A percentile compares a stretch with the other conserved stretches of the same genome.
These are phyloP conservation scores for Ectropis grisescens DNA, from an alignment of 1,140 invertebrate genomes.

Conservation along the genomic window DNA sequence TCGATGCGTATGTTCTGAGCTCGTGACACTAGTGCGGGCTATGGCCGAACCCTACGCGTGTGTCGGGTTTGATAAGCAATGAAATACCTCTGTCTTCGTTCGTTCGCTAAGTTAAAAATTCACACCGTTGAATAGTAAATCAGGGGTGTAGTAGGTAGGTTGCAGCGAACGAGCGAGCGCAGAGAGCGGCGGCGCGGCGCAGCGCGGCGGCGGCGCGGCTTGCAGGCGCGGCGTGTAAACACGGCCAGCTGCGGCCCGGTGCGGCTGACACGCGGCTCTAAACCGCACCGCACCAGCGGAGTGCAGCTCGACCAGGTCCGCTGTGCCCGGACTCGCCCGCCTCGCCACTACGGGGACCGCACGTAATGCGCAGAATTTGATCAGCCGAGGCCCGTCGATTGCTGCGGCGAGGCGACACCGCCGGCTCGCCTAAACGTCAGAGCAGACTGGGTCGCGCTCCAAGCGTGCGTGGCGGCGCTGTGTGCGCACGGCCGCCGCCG, in stretches of 20 bases:
- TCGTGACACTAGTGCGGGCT: constrained; percentile 60
- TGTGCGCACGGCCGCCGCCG: constrained; percentile 40
- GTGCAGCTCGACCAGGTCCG: too few relatives aligned
- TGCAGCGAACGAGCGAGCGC: constrained; percentile 41
- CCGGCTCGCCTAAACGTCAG: constrained; percentile 54
- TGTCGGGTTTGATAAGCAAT: constrained; percentile 50
- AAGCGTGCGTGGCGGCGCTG: constrained; percentile 57
- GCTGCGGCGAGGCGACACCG: constrained; percentile 45
- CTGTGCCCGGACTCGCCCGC: constrained; percentile 5
- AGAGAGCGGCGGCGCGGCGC: constrained; percentile 15
- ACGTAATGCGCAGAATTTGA: constrained; percentile 43
- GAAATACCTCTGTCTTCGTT: constrained; percentile 57
- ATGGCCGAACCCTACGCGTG: constrained; percentile 45
- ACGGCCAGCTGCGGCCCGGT: constrained; percentile 43
- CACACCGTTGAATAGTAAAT: constrained; percentile 57
- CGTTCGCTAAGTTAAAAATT: constrained; percentile 57
- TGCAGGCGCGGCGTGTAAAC: constrained; percentile 56
- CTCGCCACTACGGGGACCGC: constrained; percentile 5
- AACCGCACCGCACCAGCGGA: constrained; percentile 25
- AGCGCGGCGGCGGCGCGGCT: constrained; percentile 19
- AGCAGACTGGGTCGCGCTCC: constrained; percentile 57
- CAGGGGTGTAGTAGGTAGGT: constrained; percentile 37
- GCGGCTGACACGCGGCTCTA: constrained; percentile 16
- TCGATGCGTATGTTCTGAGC: constrained; percentile 53
- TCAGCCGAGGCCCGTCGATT: constrained; percentile 19